A percentile compares a stretch with the other conserved stretches of the same genome.
phyloP scores from a whole-genome alignment of 2,888 invertebrate genomes.

The Acanthosepion lycidas region DNA sequence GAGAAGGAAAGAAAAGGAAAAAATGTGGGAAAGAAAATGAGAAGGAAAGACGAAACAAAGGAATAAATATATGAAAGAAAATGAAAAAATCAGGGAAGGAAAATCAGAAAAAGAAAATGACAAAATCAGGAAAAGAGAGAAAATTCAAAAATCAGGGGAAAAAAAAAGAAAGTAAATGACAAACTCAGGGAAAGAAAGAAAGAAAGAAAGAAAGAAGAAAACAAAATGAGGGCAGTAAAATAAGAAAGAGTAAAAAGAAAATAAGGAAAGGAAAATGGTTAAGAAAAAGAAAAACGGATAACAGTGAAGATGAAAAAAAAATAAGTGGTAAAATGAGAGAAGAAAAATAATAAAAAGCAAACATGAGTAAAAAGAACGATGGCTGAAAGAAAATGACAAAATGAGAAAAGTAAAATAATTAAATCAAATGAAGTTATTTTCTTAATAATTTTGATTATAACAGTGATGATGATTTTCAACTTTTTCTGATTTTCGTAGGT shows the following conservation, averaged over 20 bases:
- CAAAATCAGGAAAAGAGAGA: background rate
- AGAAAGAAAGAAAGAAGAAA: background rate
- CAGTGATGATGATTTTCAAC: too few relatives aligned
- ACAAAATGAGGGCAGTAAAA: background rate
- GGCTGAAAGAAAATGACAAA: background rate
- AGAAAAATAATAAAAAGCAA: too few relatives aligned
- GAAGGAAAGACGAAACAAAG: background rate
- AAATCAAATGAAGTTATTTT: background rate
- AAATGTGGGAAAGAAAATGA: background rate
- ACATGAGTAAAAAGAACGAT: background rate
- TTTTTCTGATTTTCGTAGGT: too few relatives aligned
- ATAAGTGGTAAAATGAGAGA: too few relatives aligned
- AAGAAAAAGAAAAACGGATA: background rate
- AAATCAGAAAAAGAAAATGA: background rate
- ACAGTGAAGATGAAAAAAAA: background rate
- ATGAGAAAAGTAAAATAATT: background rate
- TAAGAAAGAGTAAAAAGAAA: background rate
- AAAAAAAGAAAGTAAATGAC: background rate
- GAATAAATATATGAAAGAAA: background rate
- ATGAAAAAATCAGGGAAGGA: background rate
- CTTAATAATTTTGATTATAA: too few relatives aligned
- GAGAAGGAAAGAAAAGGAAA: background rate
- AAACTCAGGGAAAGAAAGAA: background rate
- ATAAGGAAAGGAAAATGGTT: background rate
- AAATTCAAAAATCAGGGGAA: background rate